Evolutionary conservation across 2,888 invertebrate genomes (phyloP), one percentile per base, ranked within the genome.

Genomic region (Acanthococcus lagerstroemiae): DNA sequence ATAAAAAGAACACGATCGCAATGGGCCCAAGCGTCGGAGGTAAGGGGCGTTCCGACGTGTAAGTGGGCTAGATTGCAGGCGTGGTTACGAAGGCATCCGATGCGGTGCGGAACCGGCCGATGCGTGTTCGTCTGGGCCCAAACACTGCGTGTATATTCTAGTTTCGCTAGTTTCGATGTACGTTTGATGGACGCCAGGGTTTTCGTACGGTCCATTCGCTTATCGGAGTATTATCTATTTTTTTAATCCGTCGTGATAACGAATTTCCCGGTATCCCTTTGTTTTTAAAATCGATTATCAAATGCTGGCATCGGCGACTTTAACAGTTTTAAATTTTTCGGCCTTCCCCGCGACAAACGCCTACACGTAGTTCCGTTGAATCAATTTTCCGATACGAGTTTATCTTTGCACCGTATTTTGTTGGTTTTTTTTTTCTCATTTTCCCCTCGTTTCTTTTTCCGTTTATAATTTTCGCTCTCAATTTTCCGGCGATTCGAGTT

Each of bases 161-260:
- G n/a, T n/a, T n/a, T n/a, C n/a, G n/a, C 30, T 54, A 63, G 63
- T 63, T 63, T 37, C 63, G 30, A 30, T 37, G 54, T 54, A 63
- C 63, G 63, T 63, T 52, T 24, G 27, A 63, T 37, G 21, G 50
- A 52, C 63, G 63, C 30, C 44, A 22, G 61, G 50, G 27, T 50
- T 27, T 52, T 22, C 21, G 17, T 44, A 37, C 37, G 12, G 12
- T 9, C 12, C 12, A 45, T 45, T 37, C 58, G 44, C 46, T 57
- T 57, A 58, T 58, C 46, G 46, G 17, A 56, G 30, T n/a, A 37
- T 37, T 9, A 37, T 37, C 37, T 37, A 15, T 37, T 50, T 50
- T 21, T 19, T 3, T 50, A 12, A 26, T n/a, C 46, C 24, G 44
- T 46, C 15, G 21, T 17, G 21, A 54, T 17, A 54, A 61, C 50